Base-by-base conservation (phyloP, 2,888 invertebrate species). In the Agrotis clavis region DNA sequence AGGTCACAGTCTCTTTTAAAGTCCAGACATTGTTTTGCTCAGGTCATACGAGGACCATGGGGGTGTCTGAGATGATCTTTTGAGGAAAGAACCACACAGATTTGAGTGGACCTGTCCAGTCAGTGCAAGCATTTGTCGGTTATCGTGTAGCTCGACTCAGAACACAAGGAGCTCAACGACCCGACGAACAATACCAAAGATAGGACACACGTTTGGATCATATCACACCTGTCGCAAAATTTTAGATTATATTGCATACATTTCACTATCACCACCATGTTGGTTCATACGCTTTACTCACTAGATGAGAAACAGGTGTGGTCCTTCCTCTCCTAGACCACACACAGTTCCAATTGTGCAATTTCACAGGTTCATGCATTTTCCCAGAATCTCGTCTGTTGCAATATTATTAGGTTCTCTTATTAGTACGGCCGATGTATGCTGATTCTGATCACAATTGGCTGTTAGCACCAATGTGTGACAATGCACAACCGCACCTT, bases 391-490 rank as follows among this genome's bases (percentile, higher is more conserved):
- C 21, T 18, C 30, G 41, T n/a, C 41, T 25, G 67, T 65, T 63
- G 69, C 75, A 53, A 21, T 65, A 48, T 70, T 50, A 68, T 62
- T 73, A 73, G 68, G 82, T 73, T 73, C 68, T 56, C 51, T 78
- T 78, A 78, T 82, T 80, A 64, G 19, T 66, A 41, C 51, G 54
- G 14, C 45, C 48, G 69, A 78, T 80, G 30, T 67, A 80, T 73
- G 66, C 60, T 60, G 65, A 79, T 81, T 79, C 56, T 59, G 72
- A 78, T 82, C 74, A 80, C 80, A 80, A 80, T 80, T 74, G 80
- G 69, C 74, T 67, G 60, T 82, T 82, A 81, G 59, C 81, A 82
- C 83, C 75, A 81, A 82, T 82, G 64, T 71, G 61, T 71, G 60
- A 81, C 81, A 79, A 79, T 79, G 51, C 45, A 56, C 48, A 74